phyloP scores from a whole-genome alignment of 2,888 invertebrate genomes.

The Andricus curvator region DNA sequence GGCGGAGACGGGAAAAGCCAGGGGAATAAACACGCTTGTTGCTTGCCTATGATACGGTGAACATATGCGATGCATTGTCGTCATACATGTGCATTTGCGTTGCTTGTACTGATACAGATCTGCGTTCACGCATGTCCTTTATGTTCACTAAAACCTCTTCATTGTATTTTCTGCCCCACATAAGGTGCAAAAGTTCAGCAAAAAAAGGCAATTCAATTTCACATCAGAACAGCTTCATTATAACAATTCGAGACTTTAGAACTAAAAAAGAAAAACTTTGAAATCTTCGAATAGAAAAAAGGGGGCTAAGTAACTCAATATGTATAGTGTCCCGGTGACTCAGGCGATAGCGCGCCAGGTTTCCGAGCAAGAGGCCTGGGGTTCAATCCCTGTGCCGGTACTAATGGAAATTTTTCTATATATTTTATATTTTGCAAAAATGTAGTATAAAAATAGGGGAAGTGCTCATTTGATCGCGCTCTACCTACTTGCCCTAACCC shows the following conservation, averaged over 20 bases:
- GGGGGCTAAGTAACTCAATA: no score
- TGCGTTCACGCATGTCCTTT: constrained; percentile 23
- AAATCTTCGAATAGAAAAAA: no score
- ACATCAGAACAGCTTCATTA: neutral
- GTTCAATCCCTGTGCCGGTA: no score
- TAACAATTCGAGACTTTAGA: neutral
- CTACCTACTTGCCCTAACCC: no score
- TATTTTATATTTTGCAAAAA: no score
- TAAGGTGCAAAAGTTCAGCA: neutral
- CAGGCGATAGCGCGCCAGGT: no score
- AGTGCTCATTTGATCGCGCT: no score
- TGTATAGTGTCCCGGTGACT: no score
- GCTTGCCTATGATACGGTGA: constrained; percentile 69
- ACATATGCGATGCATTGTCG: constrained; percentile 71
- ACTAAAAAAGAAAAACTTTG: neutral
- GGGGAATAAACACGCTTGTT: constrained; percentile 71
- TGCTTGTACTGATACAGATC: constrained; percentile 31
- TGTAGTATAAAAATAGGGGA: no score
- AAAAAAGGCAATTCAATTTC: neutral
- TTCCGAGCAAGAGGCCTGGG: no score
- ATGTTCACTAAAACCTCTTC: constrained; percentile 27
- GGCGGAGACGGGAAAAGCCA: constrained; percentile 52
- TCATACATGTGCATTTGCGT: constrained; percentile 45
- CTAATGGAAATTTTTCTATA: no score
- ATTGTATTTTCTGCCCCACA: neutral